Conservation (phyloP, 92 coral and sea anemone genomes). For the Heteractis magnifica region DNA sequence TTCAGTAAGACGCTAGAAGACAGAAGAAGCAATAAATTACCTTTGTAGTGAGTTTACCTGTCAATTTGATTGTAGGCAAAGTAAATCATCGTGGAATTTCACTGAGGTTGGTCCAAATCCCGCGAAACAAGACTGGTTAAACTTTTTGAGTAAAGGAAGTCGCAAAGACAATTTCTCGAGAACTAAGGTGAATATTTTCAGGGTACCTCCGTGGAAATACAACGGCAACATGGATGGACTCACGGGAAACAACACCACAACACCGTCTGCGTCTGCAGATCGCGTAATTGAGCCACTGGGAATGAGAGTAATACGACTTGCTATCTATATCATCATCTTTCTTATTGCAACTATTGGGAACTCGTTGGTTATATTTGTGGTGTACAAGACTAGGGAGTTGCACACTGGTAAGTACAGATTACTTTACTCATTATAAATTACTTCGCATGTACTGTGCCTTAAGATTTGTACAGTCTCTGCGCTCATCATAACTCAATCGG, state of each 20-base stretch:
- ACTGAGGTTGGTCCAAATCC: conserved; percentile 29
- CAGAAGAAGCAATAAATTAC: conserved; percentile 38
- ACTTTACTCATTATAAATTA: neutral
- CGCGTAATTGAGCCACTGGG: conserved; percentile 69
- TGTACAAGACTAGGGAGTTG: conserved; percentile 87
- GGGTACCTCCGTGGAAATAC: neutral
- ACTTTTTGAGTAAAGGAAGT: neutral
- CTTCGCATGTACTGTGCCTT: conserved; percentile 3
- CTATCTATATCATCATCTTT: conserved; percentile 79
- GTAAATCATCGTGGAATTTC: conserved; percentile 22
- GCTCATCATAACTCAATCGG: neutral
- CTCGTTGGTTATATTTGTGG: conserved; percentile 87
- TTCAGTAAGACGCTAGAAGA: conserved; percentile 37
- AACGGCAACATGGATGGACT: neutral
- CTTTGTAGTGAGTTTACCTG: conserved; percentile 37
- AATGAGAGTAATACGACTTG: conserved; percentile 75
- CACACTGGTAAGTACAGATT: conserved; percentile 73
- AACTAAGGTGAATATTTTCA: neutral
- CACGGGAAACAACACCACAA: neutral
- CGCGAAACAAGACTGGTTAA: neutral
- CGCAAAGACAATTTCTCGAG: neutral
- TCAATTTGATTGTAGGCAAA: conserved; percentile 43
- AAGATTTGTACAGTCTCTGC: too few species aligned
- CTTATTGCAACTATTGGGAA: conserved; percentile 89
- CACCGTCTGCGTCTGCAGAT: neutral